phyloP scores from a whole-genome alignment of 2,888 invertebrate genomes.

The Cosmia pyralina region DNA sequence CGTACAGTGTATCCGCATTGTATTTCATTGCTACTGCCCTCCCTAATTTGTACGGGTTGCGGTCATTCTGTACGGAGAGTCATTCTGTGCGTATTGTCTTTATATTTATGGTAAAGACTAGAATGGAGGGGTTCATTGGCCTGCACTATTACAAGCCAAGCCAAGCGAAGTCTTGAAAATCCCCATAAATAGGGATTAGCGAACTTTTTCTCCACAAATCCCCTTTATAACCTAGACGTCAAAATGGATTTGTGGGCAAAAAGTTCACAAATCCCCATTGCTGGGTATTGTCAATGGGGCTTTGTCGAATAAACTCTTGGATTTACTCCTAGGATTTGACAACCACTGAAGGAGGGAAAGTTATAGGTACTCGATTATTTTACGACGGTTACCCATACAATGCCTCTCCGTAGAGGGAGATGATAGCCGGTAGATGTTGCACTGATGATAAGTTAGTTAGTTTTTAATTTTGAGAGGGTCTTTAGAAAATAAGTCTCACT shows the following conservation, averaged over 20 bases:
- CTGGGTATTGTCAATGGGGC: no score
- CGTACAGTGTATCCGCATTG: slow-evolving; percentile 15
- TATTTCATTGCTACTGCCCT: slow-evolving; percentile 40
- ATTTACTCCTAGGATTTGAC: neutral
- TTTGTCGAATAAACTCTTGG: neutral
- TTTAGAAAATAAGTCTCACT: neutral
- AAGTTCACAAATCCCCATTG: no score
- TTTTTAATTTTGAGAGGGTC: neutral
- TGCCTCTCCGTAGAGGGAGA: neutral
- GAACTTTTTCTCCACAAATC: no score
- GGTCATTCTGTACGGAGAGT: slow-evolving; percentile 4
- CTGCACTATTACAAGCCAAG: neutral
- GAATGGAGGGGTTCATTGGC: neutral
- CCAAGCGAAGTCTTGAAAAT: no score
- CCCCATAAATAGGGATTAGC: no score
- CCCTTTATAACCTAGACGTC: no score
- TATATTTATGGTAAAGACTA: neutral
- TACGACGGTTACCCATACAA: neutral
- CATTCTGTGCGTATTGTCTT: neutral
- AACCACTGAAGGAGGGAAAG: neutral
- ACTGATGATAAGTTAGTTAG: no score
- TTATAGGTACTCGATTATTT: neutral
- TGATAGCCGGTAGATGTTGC: no score
- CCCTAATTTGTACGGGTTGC: slow-evolving; percentile 45
- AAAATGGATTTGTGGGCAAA: no score